These are phyloP conservation scores for Cactoblastis cactorum DNA, from an alignment of 2,888 invertebrate species.

Conservation along the genomic window DNA sequence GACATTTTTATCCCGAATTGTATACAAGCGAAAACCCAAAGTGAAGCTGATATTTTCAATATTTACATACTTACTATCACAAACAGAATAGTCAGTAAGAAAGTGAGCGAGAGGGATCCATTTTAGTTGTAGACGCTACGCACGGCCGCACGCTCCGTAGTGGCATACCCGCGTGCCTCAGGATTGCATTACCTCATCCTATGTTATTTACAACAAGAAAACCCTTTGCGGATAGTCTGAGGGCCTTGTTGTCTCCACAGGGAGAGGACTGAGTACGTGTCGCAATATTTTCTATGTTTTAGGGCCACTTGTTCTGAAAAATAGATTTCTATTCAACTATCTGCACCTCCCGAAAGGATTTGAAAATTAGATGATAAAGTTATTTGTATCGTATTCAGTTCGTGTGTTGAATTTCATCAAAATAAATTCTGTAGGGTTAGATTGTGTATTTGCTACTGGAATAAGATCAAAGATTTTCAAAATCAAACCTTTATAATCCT, in stretches of 20 bases:
- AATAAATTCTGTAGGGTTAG: too few relatives aligned
- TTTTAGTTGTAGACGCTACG: constrained; percentile 39
- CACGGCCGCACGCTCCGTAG: constrained; percentile 34
- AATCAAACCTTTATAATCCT: too few relatives aligned
- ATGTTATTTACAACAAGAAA: constrained; percentile 44
- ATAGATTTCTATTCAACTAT: background rate
- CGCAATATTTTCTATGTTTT: constrained; percentile 1
- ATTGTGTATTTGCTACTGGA: too few relatives aligned
- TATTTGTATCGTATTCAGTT: too few relatives aligned
- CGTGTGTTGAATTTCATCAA: too few relatives aligned
- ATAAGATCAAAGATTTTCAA: too few relatives aligned
- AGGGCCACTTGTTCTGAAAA: background rate
- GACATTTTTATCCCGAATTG: too few relatives aligned
- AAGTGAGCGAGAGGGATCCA: constrained; percentile 16
- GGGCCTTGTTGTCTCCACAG: constrained; percentile 23
- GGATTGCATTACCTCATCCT: constrained; percentile 39
- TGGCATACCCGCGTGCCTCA: constrained; percentile 24
- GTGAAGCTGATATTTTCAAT: too few relatives aligned
- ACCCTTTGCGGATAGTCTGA: constrained; percentile 26
- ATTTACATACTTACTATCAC: background rate
- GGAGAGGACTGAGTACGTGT: constrained; percentile 13
- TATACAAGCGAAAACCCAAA: too few relatives aligned
- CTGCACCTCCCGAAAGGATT: too few relatives aligned
- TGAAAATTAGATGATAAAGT: too few relatives aligned
- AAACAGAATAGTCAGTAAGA: constrained; percentile 1